Evolutionary conservation across 2,797 vertebrate species (phyloP).

Genomic region (Coranthus polyacanthus): DNA sequence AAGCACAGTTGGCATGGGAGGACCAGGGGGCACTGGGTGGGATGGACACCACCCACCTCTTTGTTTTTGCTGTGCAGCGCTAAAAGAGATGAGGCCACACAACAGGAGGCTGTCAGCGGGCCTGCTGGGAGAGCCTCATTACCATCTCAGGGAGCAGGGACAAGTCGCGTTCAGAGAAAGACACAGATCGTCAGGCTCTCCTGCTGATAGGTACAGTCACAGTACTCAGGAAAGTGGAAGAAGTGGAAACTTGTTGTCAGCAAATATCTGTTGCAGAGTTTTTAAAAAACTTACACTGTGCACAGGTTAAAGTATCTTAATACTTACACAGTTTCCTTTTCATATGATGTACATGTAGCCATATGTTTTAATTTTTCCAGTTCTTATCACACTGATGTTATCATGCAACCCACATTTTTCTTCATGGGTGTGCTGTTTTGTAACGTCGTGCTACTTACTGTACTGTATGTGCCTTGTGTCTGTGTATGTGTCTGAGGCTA

Average conservation of each 20-base stretch:
- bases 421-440: constrained; percentile 19
- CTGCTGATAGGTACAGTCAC: constrained; percentile 27
- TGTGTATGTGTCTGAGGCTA: constrained; percentile 4
- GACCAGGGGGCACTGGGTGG: constrained; percentile 40
- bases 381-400: constrained; percentile 10
- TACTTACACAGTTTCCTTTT: background rate
- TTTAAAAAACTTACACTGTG: background rate
- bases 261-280: constrained; percentile 39
- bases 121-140: constrained; percentile 68
- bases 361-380: background rate
- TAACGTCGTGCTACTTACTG: background rate
- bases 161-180: constrained; percentile 35
- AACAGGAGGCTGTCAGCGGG: constrained; percentile 65
- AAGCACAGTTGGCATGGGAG: constrained; percentile 57
- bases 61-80: constrained; percentile 62
- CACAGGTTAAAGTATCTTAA: constrained; percentile 14
- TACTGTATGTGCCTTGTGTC: background rate
- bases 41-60: constrained; percentile 53
- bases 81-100: constrained; percentile 63
- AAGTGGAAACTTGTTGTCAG: constrained; percentile 35
- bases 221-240: background rate
- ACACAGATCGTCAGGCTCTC: constrained; percentile 23
- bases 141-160: constrained; percentile 61
- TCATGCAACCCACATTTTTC: constrained; percentile 6
- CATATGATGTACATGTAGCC: background rate